Evolutionary conservation across 2,113 vertebrate species (phyloP).

Genomic region (Copsychus sechellarum): DNA sequence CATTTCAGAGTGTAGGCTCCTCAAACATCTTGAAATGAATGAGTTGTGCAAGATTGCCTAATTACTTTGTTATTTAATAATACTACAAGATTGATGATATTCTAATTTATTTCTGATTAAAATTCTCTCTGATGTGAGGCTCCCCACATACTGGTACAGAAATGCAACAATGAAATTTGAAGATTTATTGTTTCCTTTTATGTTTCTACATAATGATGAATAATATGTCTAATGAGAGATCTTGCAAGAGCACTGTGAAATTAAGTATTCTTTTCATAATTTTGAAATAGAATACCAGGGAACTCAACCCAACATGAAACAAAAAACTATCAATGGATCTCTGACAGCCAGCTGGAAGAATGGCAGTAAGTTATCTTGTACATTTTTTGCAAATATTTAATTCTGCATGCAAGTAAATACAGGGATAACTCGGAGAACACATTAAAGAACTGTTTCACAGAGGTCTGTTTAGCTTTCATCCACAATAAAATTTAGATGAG

Average conservation of each 20-base stretch:
- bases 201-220: background rate
- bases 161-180: background rate
- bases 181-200: background rate
- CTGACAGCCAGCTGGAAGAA: background rate
- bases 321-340: background rate
- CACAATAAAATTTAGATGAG: background rate
- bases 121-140: background rate
- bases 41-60: background rate
- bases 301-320: background rate
- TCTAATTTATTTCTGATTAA: slow-evolving; percentile 2
- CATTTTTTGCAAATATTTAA: background rate
- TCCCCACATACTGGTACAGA: background rate
- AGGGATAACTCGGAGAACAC: background rate
- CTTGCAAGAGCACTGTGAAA: background rate
- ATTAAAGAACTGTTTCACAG: background rate
- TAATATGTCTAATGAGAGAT: background rate
- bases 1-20: background rate
- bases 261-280: background rate
- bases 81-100: background rate
- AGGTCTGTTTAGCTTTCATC: background rate
- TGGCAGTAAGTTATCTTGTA: background rate
- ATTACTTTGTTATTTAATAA: background rate
- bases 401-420: background rate
- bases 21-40: background rate
- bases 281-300: background rate